These are phyloP conservation scores for Hirtodrosophila alboralis DNA, from an alignment of 2,888 invertebrate species.

Conservation along the genomic window DNA sequence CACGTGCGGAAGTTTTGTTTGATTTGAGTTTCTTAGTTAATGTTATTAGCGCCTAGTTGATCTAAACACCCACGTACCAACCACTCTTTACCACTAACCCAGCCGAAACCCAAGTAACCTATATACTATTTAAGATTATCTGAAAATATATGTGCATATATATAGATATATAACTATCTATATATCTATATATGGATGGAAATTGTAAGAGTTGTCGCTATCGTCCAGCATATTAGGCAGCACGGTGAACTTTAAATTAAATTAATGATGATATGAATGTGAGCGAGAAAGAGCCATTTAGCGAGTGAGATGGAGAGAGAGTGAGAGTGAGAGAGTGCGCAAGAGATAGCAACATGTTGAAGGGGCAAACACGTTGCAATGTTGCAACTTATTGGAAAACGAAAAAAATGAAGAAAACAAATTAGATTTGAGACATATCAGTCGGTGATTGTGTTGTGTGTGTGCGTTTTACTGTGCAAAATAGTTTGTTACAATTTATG, in stretches of 20 bases:
- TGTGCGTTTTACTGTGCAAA: not conserved
- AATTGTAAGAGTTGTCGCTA: constrained; percentile 7
- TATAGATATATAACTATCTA: no score
- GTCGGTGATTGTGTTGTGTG: constrained; percentile 22
- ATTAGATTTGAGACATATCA: constrained; percentile 44
- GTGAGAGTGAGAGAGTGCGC: not conserved
- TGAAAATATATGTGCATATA: constrained; percentile 14
- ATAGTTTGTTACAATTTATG: constrained; percentile 11
- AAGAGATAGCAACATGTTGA: not conserved
- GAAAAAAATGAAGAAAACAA: constrained; percentile 1
- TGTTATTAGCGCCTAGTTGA: constrained; percentile 52
- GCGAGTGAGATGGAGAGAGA: not conserved
- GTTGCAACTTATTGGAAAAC: constrained; percentile 9
- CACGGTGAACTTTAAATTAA: constrained; percentile 9
- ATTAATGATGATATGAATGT: constrained; percentile 6
- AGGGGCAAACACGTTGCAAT: not conserved
- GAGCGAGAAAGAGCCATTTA: not conserved
- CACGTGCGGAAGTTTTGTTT: constrained; percentile 46
- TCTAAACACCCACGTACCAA: constrained; percentile 18
- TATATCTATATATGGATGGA: constrained; percentile 6
- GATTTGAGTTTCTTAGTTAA: constrained; percentile 57
- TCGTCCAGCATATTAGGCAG: constrained; percentile 1
- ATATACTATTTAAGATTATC: constrained; percentile 23
- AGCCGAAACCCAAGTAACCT: constrained; percentile 15
- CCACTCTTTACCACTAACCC: constrained; percentile 10